These are phyloP conservation scores for Trisateles emortualis DNA, from an alignment of 2,888 invertebrate species.

Conservation along the genomic window DNA sequence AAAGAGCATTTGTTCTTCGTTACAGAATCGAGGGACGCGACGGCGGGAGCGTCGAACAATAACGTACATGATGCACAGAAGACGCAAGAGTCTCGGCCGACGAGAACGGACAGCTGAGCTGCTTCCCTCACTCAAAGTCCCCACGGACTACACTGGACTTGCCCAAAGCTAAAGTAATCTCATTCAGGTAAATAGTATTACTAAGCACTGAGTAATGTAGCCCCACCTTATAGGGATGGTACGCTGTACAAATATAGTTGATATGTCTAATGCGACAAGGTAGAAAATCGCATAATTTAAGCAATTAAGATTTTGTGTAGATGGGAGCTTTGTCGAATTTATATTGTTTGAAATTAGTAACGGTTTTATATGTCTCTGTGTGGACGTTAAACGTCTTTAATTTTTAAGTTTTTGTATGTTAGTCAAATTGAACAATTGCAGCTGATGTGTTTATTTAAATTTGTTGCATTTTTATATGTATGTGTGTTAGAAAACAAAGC, in stretches of 20 bases:
- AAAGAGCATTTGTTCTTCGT: slow-evolving; percentile 18
- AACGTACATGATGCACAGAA: slow-evolving; percentile 62
- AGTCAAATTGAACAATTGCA: slow-evolving; percentile 22
- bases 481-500: slow-evolving; percentile 27
- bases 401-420: slow-evolving; percentile 23
- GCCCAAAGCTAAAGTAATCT: slow-evolving; percentile 84
- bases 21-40: slow-evolving; percentile 69
- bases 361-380: slow-evolving; percentile 27
- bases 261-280: slow-evolving; percentile 47
- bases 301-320: slow-evolving; percentile 40
- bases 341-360: slow-evolving; percentile 34
- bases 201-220: slow-evolving; percentile 71
- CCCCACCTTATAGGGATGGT: slow-evolving; percentile 62
- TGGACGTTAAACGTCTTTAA: slow-evolving; percentile 42
- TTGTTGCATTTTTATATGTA: slow-evolving; percentile 19
- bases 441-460: slow-evolving; percentile 25
- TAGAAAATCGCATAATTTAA: slow-evolving; percentile 48
- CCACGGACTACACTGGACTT: slow-evolving; percentile 67
- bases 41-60: slow-evolving; percentile 68
- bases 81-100: slow-evolving; percentile 52
- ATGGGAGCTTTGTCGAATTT: slow-evolving; percentile 44
- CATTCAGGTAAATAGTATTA: slow-evolving; percentile 77
- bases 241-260: slow-evolving; percentile 63
- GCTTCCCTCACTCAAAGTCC: slow-evolving; percentile 59
- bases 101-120: slow-evolving; percentile 73